These are phyloP conservation scores for Cetoscarus ocellatus DNA, from an alignment of 2,797 vertebrate genomes.

Conservation along the genomic window DNA sequence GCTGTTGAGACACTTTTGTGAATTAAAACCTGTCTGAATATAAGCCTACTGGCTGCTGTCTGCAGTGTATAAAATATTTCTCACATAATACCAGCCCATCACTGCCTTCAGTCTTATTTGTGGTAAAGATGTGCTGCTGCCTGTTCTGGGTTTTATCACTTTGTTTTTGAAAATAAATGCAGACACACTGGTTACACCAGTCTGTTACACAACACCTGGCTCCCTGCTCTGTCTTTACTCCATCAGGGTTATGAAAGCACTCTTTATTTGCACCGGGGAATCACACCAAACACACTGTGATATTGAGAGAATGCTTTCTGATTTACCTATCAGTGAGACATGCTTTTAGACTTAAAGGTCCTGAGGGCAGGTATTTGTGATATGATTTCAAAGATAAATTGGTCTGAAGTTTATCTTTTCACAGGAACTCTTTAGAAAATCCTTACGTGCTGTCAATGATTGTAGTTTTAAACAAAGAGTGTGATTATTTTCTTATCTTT, in stretches of 20 bases:
- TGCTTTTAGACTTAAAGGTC: not conserved
- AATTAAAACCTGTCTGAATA: constrained; percentile 31
- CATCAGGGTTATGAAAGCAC: constrained; percentile 24
- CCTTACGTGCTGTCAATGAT: constrained; percentile 1
- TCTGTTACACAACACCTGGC: constrained; percentile 55
- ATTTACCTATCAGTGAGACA: not conserved
- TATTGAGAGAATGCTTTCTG: not conserved
- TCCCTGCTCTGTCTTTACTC: constrained; percentile 5
- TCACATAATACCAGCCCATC: not conserved
- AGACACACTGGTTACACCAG: constrained; percentile 61
- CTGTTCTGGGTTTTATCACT: constrained; percentile 6
- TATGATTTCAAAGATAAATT: not conserved
- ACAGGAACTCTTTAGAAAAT: constrained; percentile 14
- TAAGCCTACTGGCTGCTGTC: constrained; percentile 8
- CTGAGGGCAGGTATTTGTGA: not conserved
- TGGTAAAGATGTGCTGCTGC: constrained; percentile 15
- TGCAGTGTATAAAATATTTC: not conserved
- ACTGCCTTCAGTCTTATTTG: constrained; percentile 1
- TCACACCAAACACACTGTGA: constrained; percentile 19
- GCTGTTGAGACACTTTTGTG: constrained; percentile 20
- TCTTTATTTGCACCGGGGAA: constrained; percentile 7
- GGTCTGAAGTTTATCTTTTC: not conserved
- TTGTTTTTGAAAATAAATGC: constrained; percentile 42
- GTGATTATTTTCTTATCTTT: constrained; percentile 53
- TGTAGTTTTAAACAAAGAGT: constrained; percentile 28